Base-by-base conservation (phyloP, 2,113 vertebrate genomes). In the Pseudopodoces humilis region DNA sequence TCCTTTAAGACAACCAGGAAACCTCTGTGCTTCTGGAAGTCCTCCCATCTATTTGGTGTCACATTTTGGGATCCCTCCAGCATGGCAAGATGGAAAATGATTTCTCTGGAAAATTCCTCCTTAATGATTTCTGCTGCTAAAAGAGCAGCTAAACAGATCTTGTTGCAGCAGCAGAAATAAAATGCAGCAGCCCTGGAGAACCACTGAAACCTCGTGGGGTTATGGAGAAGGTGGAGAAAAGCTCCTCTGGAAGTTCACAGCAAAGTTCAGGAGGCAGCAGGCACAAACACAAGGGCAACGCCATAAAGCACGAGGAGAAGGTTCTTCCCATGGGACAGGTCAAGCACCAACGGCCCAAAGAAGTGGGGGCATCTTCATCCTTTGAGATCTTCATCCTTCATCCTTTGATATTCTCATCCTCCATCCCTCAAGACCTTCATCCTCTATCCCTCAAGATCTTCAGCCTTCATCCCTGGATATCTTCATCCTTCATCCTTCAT, bases 271-370 rank as follows among this genome's bases (percentile, higher is more conserved):
- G 79, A 60, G 49, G 35, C 31, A 82, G 52, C 10, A 59, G 47
- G 35, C 4, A 18, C 31, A 59, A 37, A 13, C 27, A 28, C 20
- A 55, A n/a, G 35, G 52, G 10, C 63, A 93, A 37, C 3, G 7
- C 31, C 58, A 60, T 12, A 1, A 5, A 72, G 43, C 16, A 30
- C 2, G 4, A 58, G 18, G 59, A 81, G 64, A 63, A 79, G 1
- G 13, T 27, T 58, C 30, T 71, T 78, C 13, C 33, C 39, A 3
- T 3, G 21, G 56, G 49, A 2, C 62, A 79, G 52, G 41, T 7
- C 49, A 68, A 60, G 30, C 55, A 49, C 9, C 78, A 60, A 52
- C 0, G 0, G 21, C 33, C 43, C 15, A 15, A 21, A 49, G 37
- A n/a, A 43, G 13, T 5, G 23, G 35, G 19, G 19, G 5, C 22